phyloP scores from a whole-genome alignment of 2,888 invertebrate species.

The Hipparchia sbordonii region DNA sequence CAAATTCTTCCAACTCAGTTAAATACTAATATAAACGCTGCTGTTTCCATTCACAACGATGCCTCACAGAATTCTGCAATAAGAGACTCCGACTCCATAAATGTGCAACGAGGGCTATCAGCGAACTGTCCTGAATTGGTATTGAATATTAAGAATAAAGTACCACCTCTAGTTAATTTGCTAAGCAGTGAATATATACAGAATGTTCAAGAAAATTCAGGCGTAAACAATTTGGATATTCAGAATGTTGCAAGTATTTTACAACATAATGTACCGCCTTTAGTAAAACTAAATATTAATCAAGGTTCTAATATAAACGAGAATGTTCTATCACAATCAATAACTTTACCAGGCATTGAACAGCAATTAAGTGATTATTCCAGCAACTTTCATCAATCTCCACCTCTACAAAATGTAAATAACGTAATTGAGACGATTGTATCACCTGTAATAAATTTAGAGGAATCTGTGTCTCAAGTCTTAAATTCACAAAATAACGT shows the following conservation, averaged over 20 bases:
- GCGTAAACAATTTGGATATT: neutral
- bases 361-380: neutral
- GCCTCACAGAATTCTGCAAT: neutral
- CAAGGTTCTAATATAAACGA: neutral
- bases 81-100: neutral
- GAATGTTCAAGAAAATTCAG: neutral
- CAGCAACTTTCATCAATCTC: neutral
- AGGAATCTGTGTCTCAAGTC: neutral
- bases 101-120: neutral
- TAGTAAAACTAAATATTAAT: neutral
- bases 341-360: neutral
- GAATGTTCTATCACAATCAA: neutral
- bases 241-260: neutral
- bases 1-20: neutral
- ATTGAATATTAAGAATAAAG: conserved; percentile 1
- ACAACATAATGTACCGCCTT: neutral
- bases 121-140: conserved; percentile 3
- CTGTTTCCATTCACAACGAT: neutral
- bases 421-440: conserved; percentile 6
- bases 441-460: conserved; percentile 19
- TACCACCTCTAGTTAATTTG: conserved; percentile 5
- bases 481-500: neutral
- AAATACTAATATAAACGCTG: neutral
- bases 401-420: neutral
- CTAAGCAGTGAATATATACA: neutral